Conservation (phyloP, 2,888 invertebrate genomes). For the Mesorhabditis sp. region DNA sequence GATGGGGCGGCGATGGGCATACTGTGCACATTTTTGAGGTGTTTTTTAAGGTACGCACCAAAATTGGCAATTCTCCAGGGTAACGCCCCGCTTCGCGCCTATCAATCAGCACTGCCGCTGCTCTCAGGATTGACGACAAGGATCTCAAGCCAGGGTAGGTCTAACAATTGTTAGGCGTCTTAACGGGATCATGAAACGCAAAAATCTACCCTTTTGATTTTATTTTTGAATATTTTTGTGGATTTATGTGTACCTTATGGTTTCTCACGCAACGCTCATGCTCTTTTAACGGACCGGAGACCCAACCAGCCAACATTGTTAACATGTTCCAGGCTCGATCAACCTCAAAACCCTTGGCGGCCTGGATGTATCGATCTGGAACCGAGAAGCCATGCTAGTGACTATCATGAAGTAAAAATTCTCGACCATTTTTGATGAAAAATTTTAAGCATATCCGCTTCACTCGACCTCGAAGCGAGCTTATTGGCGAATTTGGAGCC, state of each 20-base stretch:
- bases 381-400: not conserved
- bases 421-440: not conserved
- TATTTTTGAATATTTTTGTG: not conserved
- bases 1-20: slow-evolving; percentile 37
- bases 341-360: not conserved
- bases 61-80: slow-evolving; percentile 16
- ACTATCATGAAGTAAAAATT: not conserved
- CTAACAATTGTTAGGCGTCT: too few species aligned
- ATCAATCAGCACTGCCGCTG: slow-evolving; percentile 21
- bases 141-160: not conserved
- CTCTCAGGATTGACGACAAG: slow-evolving; percentile 30
- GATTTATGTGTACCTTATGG: not conserved
- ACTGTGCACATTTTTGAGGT: slow-evolving; percentile 34
- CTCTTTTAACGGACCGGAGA: not conserved
- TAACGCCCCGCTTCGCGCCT: slow-evolving; percentile 24
- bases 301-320: not conserved
- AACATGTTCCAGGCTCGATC: not conserved
- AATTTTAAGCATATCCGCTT: not conserved
- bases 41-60: not conserved
- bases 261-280: too few species aligned
- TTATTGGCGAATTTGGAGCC: not conserved
- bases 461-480: not conserved
- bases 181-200: too few species aligned
- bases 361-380: not conserved
- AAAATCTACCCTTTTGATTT: not conserved